Base-by-base conservation (phyloP, 64 coral and sea anemone species). In the Montipora sp. region DNA sequence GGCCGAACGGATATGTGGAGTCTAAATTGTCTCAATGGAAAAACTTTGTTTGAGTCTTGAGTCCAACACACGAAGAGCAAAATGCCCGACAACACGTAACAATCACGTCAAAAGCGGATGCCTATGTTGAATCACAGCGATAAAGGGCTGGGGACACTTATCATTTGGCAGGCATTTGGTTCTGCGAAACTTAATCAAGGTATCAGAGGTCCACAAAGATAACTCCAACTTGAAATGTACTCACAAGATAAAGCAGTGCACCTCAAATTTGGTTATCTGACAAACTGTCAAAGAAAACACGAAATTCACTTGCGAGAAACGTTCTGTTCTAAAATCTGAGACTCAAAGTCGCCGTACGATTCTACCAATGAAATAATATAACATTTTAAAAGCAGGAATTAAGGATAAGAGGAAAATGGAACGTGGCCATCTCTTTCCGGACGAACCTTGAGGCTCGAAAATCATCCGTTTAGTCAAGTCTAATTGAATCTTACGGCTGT, bases 401-500 rank as follows among this genome's bases (percentile, higher is more conserved):
- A 70, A 85, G 82, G 61, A 82, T 63, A 72, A 72, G 48, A 68
- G 3, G 14, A 11, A 71, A 68, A 72, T n/a, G 18, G 5, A 51
- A 85, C 82, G 47, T 2, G 4, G 4, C 18, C 47, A 20, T 51
- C 20, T 67, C 71, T 71, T 85, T 85, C 47, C 63, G 46, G 82
- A 36, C 45, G 21, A 72, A 70, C 44, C 47, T 8, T 7, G 27
- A 85, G 19, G 82, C 66, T 85, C 65, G 51, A 72, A 71, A 85
- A 71, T 85, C 50, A 71, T 22, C 46, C 82, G 20, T 50, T 70
- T 48, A 68, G 44, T 80, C 84, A 93, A 88, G 63, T 74, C 78
- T 88, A 77, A 80, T 77, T 72, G 68, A 88, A 59, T 88, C 77
- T 93, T 80, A 87, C 49, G 76, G 75, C 91, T 77, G 75, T 93